Evolutionary conservation across 2,888 invertebrate genomes (phyloP), one percentile per base, ranked within the genome.

Genomic region (Itoplectis maculator): DNA sequence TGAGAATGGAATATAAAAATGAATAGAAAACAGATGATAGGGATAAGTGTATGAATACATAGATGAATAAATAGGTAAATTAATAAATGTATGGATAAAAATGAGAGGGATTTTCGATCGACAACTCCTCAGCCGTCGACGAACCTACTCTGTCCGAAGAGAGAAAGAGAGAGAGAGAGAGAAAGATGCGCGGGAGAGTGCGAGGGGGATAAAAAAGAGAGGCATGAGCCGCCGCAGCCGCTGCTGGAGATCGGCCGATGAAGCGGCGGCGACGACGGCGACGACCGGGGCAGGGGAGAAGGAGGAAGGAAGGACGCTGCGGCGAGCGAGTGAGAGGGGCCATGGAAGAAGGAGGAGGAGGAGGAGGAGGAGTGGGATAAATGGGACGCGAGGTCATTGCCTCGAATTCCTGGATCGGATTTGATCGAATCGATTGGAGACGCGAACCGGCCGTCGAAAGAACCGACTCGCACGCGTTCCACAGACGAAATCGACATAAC

Each of bases 341-440:
- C 47, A 35, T 63, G 66, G 29, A 29, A 29, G 29, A 29, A 5
- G 5, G 29, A 5, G 29, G 29, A 5, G 29, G 5, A 29, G 29
- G 29, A 5, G 29, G 74, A 78, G 80, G 80, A 86, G 47, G 87
- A 86, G 88, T 87, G 77, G 88, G 86, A 90, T 91, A 91, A 92
- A 91, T 91, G 90, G 92, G 91, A 91, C 90, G 89, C 90, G 91
- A 91, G 92, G 92, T 92, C 92, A 92, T 89, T 92, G 92, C 90
- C 91, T 92, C 87, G 89, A 89, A 91, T 89, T 87, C 87, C 88
- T 82, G 84, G 87, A 89, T 89, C 88, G 88, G 89, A 89, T 90
- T 88, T 88, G 87, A 87, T 86, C 87, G 86, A 85, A 91, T 91
- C 89, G 89, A 88, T 87, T 86, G 86, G 83, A 83, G 87, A 87